Conservation (phyloP, 2,113 vertebrate genomes). For the Heliornis fulica region DNA sequence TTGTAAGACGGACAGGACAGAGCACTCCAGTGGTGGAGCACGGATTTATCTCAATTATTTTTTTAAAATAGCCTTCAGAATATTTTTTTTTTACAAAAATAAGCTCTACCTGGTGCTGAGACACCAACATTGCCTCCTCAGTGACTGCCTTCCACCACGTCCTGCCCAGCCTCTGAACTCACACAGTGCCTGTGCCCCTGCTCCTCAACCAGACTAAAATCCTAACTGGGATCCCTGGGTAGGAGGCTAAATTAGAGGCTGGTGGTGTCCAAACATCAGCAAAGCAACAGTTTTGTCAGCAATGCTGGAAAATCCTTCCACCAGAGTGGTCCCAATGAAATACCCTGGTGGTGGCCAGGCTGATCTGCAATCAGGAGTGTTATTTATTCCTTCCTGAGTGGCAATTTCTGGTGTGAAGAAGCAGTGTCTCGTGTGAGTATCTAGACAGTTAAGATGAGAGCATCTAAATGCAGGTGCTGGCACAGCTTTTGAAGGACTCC, state of each 20-base stretch:
- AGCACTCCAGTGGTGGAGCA: background rate
- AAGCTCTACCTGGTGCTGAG: background rate
- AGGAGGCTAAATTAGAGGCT: background rate
- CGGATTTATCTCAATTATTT: background rate
- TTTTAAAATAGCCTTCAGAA: background rate
- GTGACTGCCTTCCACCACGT: background rate
- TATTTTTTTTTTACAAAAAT: background rate
- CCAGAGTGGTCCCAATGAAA: background rate
- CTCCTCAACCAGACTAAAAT: background rate
- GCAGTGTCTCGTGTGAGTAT: too few species aligned
- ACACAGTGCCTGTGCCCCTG: rapidly evolving
- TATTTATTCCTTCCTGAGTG: background rate
- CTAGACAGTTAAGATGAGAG: background rate
- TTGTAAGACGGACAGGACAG: background rate
- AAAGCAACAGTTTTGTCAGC: background rate
- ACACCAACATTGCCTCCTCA: background rate
- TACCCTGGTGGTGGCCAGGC: background rate
- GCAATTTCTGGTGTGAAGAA: background rate
- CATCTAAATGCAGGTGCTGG: rapidly evolving
- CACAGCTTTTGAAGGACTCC: background rate
- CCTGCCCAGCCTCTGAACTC: background rate
- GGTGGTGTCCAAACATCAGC: background rate
- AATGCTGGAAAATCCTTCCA: background rate
- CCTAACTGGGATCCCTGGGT: too few species aligned
- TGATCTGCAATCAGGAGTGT: background rate